Conservation (phyloP, 2,113 vertebrate species). For the Nycticebus coucang region DNA sequence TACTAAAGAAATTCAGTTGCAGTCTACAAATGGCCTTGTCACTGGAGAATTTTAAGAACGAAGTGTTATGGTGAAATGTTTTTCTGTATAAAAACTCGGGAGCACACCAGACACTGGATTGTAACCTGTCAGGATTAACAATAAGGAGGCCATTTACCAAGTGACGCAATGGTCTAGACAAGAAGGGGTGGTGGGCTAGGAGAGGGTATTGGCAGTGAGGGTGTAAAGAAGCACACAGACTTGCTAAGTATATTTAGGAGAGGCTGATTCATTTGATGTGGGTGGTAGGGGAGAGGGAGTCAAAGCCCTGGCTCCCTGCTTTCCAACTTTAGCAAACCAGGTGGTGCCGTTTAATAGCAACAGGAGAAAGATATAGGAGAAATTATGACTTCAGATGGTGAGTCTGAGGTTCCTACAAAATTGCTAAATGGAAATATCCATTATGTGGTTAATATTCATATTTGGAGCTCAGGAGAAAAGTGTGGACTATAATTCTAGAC, state of each 20-base stretch:
- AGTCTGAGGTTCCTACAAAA: background rate
- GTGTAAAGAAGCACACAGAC: background rate
- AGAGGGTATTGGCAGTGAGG: background rate
- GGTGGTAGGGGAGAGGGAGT: background rate
- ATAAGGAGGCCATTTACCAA: background rate
- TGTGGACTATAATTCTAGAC: background rate
- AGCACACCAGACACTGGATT: background rate
- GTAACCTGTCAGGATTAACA: background rate
- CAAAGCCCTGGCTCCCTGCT: background rate
- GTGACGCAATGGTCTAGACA: background rate
- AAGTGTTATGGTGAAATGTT: background rate
- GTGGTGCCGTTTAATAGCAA: background rate
- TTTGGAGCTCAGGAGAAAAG: background rate
- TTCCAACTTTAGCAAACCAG: constrained; percentile 37
- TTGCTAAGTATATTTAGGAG: background rate
- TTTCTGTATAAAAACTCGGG: background rate
- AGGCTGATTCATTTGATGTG: background rate
- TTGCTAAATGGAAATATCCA: background rate
- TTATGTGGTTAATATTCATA: background rate
- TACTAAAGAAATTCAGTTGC: background rate
- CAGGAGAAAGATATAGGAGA: background rate
- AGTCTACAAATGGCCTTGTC: background rate
- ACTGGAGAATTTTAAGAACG: background rate
- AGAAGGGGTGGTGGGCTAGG: background rate
- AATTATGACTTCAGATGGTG: background rate